Conservation (phyloP, 2,888 invertebrate species). For the Noctua janthe region DNA sequence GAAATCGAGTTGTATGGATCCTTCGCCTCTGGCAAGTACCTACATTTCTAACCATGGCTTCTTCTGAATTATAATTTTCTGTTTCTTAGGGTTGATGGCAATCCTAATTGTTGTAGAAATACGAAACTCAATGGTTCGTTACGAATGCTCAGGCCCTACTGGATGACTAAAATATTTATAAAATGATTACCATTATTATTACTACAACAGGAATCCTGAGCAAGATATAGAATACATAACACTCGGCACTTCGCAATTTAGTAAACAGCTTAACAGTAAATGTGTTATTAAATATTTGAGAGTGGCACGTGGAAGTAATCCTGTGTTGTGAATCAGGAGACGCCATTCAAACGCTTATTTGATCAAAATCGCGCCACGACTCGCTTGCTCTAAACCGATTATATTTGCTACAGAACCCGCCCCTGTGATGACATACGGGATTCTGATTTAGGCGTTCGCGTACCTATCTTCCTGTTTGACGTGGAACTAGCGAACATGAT, state of each 20-base stretch:
- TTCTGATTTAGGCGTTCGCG: background rate
- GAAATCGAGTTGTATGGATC: no score
- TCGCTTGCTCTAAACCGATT: constrained; percentile 65
- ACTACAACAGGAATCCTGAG: background rate
- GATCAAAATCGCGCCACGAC: constrained; percentile 60
- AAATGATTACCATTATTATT: background rate
- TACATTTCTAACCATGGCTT: background rate
- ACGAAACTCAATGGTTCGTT: no score
- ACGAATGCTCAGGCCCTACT: background rate
- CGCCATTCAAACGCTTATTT: constrained; percentile 65
- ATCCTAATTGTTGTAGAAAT: background rate
- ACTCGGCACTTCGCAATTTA: constrained; percentile 37
- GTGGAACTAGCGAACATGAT: constrained; percentile 93
- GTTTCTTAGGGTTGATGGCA: background rate
- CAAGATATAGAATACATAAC: constrained; percentile 17
- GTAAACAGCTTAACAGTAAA: constrained; percentile 45
- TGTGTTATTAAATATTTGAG: constrained; percentile 48
- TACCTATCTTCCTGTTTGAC: background rate
- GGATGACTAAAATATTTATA: background rate
- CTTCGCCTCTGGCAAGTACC: background rate
- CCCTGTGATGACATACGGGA: constrained; percentile 28
- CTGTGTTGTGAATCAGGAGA: constrained; percentile 55
- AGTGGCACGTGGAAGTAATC: constrained; percentile 50
- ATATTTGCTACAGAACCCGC: constrained; percentile 57
- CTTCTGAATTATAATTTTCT: background rate